phyloP scores from a whole-genome alignment of 2,888 invertebrate genomes.

The Cephus nigrinus region DNA sequence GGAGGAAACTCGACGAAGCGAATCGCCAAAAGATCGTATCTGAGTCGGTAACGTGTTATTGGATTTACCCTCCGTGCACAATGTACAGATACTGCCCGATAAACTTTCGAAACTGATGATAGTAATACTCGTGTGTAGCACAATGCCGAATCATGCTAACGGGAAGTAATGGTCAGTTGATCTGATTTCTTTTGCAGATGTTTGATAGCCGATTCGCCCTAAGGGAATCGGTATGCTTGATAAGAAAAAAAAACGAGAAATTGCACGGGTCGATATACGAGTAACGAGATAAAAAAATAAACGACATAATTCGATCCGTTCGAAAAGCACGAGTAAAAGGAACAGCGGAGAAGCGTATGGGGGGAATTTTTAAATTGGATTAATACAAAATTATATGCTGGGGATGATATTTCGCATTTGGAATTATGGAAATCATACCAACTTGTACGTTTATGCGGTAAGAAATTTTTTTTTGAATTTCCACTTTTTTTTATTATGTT shows the following conservation, averaged over 20 bases:
- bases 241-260: not conserved
- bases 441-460: not conserved
- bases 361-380: not conserved
- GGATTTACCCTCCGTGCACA: conserved; percentile 23
- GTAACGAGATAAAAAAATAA: not conserved
- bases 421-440: not conserved
- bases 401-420: not conserved
- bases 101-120: conserved; percentile 40
- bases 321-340: not conserved
- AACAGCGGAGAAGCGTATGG: not conserved
- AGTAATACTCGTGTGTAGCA: conserved; percentile 34
- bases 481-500: not conserved
- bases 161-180: conserved; percentile 36
- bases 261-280: not conserved
- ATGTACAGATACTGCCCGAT: conserved; percentile 29
- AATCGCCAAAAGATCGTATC: not conserved
- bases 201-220: not conserved
- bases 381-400: not conserved
- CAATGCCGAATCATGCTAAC: conserved; percentile 24
- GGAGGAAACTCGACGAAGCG: not conserved
- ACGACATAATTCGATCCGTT: not conserved
- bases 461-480: not conserved
- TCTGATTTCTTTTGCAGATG: conserved; percentile 23
- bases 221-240: not conserved
- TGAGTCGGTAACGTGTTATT: conserved; percentile 36